Evolutionary conservation across 2,113 vertebrate species (phyloP).

Genomic region (Hippocampus zosterae): DNA sequence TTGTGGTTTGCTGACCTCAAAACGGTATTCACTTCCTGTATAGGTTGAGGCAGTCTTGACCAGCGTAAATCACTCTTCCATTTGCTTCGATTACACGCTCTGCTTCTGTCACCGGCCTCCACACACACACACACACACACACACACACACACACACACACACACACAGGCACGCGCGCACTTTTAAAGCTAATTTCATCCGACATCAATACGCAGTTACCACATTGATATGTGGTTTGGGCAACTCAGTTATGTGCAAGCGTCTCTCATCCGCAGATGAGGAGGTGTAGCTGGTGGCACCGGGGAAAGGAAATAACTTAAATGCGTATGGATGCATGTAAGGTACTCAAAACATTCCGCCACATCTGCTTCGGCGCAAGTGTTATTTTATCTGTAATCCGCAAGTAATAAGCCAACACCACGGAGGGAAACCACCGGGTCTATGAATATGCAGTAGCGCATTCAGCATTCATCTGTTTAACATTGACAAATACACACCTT

Average conservation of each 20-base stretch:
- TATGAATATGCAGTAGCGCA: constrained; percentile 38
- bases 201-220: constrained; percentile 57
- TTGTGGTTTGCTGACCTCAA: constrained; percentile 54
- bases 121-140: constrained; percentile 18
- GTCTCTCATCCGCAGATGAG: constrained; percentile 8
- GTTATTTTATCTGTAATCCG: constrained; percentile 45
- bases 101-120: constrained; percentile 41
- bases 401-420: constrained; percentile 34
- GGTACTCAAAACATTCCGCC: constrained; percentile 33
- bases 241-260: constrained; percentile 45
- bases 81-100: constrained; percentile 46
- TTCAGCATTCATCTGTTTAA: constrained; percentile 49
- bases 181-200: constrained; percentile 58
- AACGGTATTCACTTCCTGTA: constrained; percentile 60
- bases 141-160: constrained; percentile 15
- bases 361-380: constrained; percentile 39
- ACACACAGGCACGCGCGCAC: constrained; percentile 37
- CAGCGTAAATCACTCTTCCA: constrained; percentile 46
- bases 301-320: constrained; percentile 42
- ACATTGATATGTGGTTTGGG: constrained; percentile 53
- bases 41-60: constrained; percentile 43
- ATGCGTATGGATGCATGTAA: constrained; percentile 34
- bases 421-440: constrained; percentile 10
- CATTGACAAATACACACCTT: constrained; percentile 25
- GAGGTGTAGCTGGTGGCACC: constrained; percentile 23